Percentiles rank a stretch among this genome's conserved stretches.
Evolutionary conservation across 2,113 vertebrate genomes (phyloP).

Genomic region (Vidua chalybeata): DNA sequence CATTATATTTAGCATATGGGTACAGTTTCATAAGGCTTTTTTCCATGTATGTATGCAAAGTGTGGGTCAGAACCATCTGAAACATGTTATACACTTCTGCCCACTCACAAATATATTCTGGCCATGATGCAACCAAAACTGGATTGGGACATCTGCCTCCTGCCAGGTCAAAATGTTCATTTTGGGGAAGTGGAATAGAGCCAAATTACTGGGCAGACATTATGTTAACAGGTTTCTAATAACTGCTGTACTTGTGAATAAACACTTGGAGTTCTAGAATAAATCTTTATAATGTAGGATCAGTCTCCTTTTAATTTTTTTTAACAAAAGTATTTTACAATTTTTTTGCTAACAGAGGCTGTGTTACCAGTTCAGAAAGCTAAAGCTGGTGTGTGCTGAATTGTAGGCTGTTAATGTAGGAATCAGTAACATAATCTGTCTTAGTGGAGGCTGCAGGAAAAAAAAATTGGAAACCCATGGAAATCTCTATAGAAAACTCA

Average conservation of each 20-base stretch:
- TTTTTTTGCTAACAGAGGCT: not conserved
- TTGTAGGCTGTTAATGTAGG: not conserved
- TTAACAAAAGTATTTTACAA: not conserved
- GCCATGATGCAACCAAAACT: not conserved
- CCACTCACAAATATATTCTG: not conserved
- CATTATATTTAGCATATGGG: not conserved
- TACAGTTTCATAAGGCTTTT: not conserved
- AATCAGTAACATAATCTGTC: not conserved
- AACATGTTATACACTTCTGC: fast-evolving
- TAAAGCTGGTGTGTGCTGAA: not conserved
- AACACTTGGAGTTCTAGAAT: not conserved
- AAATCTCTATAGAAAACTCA: not conserved
- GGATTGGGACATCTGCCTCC: not conserved
- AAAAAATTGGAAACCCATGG: not conserved
- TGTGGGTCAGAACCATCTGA: not conserved
- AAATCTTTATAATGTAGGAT: not conserved
- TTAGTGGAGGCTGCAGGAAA: not conserved
- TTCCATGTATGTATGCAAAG: not conserved
- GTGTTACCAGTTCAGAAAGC: not conserved
- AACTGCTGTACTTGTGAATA: not conserved
- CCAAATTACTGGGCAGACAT: not conserved
- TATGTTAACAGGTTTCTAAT: not conserved
- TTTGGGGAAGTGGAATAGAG: not conserved
- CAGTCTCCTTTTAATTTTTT: not conserved
- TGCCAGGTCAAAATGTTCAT: not conserved